A percentile compares a stretch with the other conserved stretches of the same genome.
Evolutionary conservation across 1,140 invertebrate genomes (phyloP).

Genomic region (Polypedilum pembai): DNA sequence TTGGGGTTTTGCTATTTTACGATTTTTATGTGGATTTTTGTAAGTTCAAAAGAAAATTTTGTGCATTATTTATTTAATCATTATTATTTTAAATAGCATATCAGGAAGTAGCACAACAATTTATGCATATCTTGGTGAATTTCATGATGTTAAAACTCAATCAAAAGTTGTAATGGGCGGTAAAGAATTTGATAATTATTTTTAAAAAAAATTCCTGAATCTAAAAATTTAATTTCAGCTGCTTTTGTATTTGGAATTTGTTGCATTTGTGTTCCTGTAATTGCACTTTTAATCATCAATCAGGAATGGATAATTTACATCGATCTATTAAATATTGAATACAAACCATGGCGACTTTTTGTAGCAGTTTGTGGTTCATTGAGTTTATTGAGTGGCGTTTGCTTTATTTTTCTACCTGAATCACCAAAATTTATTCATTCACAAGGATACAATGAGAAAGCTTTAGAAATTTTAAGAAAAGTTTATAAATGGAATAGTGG

Average conservation of each 20-base stretch:
- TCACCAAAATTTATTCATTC: constrained; percentile 68
- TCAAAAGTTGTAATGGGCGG: constrained; percentile 33
- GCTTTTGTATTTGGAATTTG: constrained; percentile 33
- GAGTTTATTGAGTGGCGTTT: constrained; percentile 34
- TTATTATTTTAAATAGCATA: constrained; percentile 30
- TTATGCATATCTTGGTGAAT: constrained; percentile 34
- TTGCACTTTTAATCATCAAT: constrained; percentile 33
- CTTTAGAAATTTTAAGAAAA: constrained; percentile 50
- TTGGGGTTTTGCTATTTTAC: constrained; percentile 47
- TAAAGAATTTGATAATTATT: neutral
- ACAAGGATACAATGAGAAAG: constrained; percentile 51
- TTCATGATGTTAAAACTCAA: constrained; percentile 32
- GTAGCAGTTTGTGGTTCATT: constrained; percentile 33
- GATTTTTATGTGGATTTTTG: constrained; percentile 47
- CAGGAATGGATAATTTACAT: constrained; percentile 32
- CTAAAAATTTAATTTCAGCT: neutral
- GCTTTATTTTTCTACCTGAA: constrained; percentile 56
- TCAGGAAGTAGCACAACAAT: constrained; percentile 33
- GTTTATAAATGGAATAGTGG: constrained; percentile 57
- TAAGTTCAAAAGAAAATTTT: neutral
- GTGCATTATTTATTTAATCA: neutral
- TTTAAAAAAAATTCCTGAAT: too few species aligned
- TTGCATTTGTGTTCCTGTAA: constrained; percentile 32
- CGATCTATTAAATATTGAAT: constrained; percentile 31
- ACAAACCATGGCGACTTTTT: constrained; percentile 35